A percentile compares a stretch with the other conserved stretches of the same genome.
Conservation (phyloP, 2,113 vertebrate genomes). For the Solea solea region DNA sequence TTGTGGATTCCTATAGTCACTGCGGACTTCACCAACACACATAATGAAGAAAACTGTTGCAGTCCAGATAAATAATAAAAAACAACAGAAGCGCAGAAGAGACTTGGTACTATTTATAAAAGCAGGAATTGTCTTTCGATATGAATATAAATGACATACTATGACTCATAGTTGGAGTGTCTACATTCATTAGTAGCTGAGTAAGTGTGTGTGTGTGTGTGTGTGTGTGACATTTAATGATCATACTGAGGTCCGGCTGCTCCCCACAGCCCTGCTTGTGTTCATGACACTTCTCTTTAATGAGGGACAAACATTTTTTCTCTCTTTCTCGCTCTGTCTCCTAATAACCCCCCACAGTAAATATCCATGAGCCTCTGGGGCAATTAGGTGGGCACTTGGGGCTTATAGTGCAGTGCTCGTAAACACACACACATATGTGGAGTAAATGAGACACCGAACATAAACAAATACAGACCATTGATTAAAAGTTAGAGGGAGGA, state of each 20-base stretch:
- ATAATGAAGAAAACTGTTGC: background rate
- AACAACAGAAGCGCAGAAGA: background rate
- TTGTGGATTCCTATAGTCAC: background rate
- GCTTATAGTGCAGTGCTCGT: constrained; percentile 47
- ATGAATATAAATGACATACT: constrained; percentile 36
- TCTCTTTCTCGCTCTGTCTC: constrained; percentile 21
- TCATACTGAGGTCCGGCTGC: constrained; percentile 37
- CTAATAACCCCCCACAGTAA: constrained; percentile 67
- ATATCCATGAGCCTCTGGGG: constrained; percentile 70
- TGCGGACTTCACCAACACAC: background rate
- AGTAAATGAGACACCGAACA: constrained; percentile 24
- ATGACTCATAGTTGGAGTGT: constrained; percentile 64
- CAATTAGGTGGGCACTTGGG: constrained; percentile 68
- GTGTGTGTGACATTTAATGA: constrained; percentile 54
- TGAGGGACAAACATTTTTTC: constrained; percentile 68
- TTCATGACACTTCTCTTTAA: constrained; percentile 63
- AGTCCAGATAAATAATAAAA: background rate
- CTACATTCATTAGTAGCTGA: constrained; percentile 54
- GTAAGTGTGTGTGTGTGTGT: constrained; percentile 41
- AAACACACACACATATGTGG: constrained; percentile 26
- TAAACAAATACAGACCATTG: constrained; percentile 35
- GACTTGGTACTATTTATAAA: constrained; percentile 10
- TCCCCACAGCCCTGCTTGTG: constrained; percentile 51
- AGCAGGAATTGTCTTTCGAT: constrained; percentile 25
- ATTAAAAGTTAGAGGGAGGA: constrained; percentile 3